Conservation (phyloP, 1,140 invertebrate species). For the Ooceraea biroi region DNA sequence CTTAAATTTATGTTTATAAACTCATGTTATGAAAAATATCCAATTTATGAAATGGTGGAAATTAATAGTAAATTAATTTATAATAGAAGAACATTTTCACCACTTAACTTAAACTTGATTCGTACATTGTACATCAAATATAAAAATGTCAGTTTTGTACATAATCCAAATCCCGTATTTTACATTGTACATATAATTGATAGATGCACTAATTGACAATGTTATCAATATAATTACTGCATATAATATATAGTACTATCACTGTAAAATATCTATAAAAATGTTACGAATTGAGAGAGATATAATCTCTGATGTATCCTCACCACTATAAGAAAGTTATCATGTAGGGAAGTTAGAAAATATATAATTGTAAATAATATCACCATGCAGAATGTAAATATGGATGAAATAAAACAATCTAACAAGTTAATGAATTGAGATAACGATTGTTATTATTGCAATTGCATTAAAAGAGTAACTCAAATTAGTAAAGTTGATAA, state of each 20-base stretch:
- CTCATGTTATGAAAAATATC: background rate
- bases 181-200: conserved; percentile 47
- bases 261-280: conserved; percentile 7
- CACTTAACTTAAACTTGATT: conserved; percentile 9
- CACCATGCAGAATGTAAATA: conserved; percentile 26
- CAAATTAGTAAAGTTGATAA: background rate
- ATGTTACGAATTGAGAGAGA: conserved; percentile 29
- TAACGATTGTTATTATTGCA: conserved; percentile 17
- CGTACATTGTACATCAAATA: conserved; percentile 51
- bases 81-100: background rate
- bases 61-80: conserved; percentile 20
- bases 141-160: conserved; percentile 37
- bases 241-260: background rate
- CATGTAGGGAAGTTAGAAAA: conserved; percentile 19
- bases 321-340: background rate
- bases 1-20: background rate
- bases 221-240: background rate
- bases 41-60: background rate
- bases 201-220: conserved; percentile 23
- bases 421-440: background rate
- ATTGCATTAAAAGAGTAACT: background rate
- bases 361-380: conserved; percentile 25
- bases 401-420: conserved; percentile 35
- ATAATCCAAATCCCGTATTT: conserved; percentile 31
- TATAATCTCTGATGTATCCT: conserved; percentile 34